phyloP scores from a whole-genome alignment of 1,140 invertebrate genomes.

The Parasteatoda tepidariorum region DNA sequence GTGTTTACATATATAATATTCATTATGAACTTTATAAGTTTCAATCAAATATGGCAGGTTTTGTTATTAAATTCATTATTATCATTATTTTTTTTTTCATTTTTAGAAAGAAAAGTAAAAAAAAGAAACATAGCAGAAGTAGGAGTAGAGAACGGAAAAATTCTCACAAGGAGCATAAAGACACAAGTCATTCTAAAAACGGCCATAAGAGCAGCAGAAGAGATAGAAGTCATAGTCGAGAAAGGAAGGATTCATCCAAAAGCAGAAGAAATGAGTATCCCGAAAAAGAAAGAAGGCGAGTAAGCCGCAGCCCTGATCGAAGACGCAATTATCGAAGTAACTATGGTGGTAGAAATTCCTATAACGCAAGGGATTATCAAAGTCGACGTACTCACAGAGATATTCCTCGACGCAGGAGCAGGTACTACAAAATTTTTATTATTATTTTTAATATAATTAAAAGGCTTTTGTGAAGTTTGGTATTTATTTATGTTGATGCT shows the following conservation, averaged over 20 bases:
- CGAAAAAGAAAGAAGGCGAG: not conserved
- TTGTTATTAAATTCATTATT: not conserved
- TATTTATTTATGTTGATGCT: too few relatives aligned
- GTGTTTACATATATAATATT: too few relatives aligned
- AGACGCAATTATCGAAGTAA: not conserved
- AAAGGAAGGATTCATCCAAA: not conserved
- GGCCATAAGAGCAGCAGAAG: slow-evolving; percentile 21
- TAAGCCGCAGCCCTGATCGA: slow-evolving; percentile 6
- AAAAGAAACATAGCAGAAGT: slow-evolving; percentile 28
- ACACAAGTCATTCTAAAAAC: not conserved
- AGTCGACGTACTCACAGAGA: not conserved
- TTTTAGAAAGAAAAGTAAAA: slow-evolving; percentile 40
- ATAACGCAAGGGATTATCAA: slow-evolving; percentile 27
- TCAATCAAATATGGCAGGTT: too few relatives aligned
- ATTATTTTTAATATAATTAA: too few relatives aligned
- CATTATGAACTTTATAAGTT: too few relatives aligned
- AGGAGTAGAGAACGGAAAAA: slow-evolving; percentile 19
- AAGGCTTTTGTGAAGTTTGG: too few relatives aligned
- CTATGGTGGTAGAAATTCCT: slow-evolving; percentile 3
- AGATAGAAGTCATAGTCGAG: slow-evolving; percentile 29
- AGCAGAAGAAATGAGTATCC: not conserved
- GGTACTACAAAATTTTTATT: slow-evolving; percentile 24
- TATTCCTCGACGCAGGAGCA: slow-evolving; percentile 9
- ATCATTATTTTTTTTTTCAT: not conserved
- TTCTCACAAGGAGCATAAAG: slow-evolving; percentile 8